Evolutionary conservation across 2,888 invertebrate species (phyloP), one percentile per base, ranked within the genome.

Genomic region (Epinotia brunnichana): DNA sequence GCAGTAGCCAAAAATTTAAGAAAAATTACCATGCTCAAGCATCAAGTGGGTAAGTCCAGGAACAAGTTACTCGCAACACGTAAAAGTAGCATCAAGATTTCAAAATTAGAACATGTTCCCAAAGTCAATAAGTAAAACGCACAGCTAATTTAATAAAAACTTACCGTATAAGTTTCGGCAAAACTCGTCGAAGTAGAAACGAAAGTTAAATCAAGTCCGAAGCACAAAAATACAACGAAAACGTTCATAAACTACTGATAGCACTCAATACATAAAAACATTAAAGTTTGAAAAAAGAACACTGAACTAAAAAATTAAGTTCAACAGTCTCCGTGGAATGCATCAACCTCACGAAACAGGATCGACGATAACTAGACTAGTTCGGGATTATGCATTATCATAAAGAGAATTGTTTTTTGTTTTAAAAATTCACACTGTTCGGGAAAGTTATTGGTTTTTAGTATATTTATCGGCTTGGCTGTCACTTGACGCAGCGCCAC

Each of bases 271-370:
- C 87, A 89, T 90, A 64, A 73, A 73, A 73, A 69, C 64, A 74
- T 73, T 69, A 41, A 89, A 87, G 81, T 87, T 89, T 89, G 85
- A 86, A 90, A 90, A 90, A 85, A 83, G 87, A 84, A 86, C 87
- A 87, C 85, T 81, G 82, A 83, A 85, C 80, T 80, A 82, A 82
- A 85, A 90, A 89, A 87, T 85, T 83, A 90, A 90, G 92, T 93
- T 93, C 92, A 93, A 92, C 86, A 93, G 88, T 88, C 92, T 90
- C 85, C 76, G 74, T 85, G 92, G 92, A 92, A 93, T 93, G 92
- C 90, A 85, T 89, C 90, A 87, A 90, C 84, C 84, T 81, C 83
- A 80, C 80, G 79, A 80, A 80, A 80, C 78, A 83, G 81, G 82
- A 82, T 82, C 80, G 79, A 64, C 68, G 70, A 66, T 62, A 67